Evolutionary conservation across 2,797 vertebrate genomes (phyloP).

Genomic region (Falco biarmicus): DNA sequence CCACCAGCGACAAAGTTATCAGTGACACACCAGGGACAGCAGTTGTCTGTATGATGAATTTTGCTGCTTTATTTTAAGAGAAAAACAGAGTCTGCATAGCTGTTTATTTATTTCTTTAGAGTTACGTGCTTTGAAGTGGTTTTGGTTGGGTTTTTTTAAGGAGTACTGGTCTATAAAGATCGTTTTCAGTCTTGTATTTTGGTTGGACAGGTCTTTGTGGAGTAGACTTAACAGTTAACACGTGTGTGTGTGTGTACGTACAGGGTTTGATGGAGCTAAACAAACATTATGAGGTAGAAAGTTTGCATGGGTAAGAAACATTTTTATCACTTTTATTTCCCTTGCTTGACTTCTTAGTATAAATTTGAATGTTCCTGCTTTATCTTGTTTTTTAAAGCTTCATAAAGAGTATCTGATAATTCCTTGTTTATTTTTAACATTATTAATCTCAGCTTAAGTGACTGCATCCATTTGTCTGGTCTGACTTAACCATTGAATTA

Average conservation of each 20-base stretch:
- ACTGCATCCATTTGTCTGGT: background rate
- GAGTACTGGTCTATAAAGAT: background rate
- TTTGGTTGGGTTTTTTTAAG: background rate
- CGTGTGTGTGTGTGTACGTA: background rate
- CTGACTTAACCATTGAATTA: background rate
- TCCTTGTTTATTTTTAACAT: background rate
- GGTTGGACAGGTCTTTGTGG: background rate
- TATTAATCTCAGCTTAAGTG: background rate
- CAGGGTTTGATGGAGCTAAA: background rate
- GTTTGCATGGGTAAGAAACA: background rate
- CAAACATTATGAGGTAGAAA: background rate
- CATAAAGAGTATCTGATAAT: background rate
- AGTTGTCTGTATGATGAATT: background rate
- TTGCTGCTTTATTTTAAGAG: background rate
- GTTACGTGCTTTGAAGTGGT: too few species aligned
- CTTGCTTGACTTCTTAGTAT: background rate
- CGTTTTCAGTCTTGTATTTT: background rate
- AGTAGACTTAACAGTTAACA: background rate
- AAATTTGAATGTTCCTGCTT: background rate
- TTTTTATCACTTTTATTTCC: background rate
- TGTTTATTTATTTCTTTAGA: too few species aligned
- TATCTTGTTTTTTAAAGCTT: background rate
- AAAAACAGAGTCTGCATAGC: background rate
- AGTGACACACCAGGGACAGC: background rate
- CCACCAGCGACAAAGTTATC: background rate